Percentiles rank a stretch among this genome's conserved stretches.
phyloP scores from a whole-genome alignment of 2,888 invertebrate species.

The Mellilla xanthometata region DNA sequence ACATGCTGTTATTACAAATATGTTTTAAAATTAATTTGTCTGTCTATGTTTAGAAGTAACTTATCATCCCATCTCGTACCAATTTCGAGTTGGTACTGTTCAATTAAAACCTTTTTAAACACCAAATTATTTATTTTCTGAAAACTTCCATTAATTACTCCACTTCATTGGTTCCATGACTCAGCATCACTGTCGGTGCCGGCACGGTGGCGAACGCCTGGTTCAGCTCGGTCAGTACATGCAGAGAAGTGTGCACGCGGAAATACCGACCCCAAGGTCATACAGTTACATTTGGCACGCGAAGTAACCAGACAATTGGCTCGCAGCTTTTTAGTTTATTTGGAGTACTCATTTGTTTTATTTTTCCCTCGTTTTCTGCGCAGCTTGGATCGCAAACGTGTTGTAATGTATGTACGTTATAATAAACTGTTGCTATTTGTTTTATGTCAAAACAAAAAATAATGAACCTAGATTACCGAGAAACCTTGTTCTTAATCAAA shows the following conservation, averaged over 20 bases:
- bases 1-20: too few relatives aligned
- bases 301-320: slow-evolving; percentile 8
- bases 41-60: too few relatives aligned
- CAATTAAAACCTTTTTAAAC: too few relatives aligned
- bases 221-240: not conserved
- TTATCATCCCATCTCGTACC: too few relatives aligned
- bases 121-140: not conserved
- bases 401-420: too few relatives aligned
- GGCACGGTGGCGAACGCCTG: slow-evolving; percentile 7
- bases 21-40: too few relatives aligned
- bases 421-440: too few relatives aligned
- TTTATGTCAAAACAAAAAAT: too few relatives aligned
- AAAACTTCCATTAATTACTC: slow-evolving; percentile 1
- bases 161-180: slow-evolving; percentile 1
- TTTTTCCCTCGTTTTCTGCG: not conserved
- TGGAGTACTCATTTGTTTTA: not conserved
- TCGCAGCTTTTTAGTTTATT: slow-evolving; percentile 3
- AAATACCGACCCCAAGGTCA: slow-evolving; percentile 14
- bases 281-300: slow-evolving; percentile 16
- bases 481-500: too few relatives aligned
- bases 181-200: slow-evolving; percentile 1
- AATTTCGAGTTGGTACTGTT: too few relatives aligned
- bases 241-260: slow-evolving; percentile 10
- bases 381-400: too few relatives aligned
- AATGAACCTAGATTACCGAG: too few relatives aligned